Conservation (phyloP, 2,888 invertebrate genomes). For the Mythimna vitellina region DNA sequence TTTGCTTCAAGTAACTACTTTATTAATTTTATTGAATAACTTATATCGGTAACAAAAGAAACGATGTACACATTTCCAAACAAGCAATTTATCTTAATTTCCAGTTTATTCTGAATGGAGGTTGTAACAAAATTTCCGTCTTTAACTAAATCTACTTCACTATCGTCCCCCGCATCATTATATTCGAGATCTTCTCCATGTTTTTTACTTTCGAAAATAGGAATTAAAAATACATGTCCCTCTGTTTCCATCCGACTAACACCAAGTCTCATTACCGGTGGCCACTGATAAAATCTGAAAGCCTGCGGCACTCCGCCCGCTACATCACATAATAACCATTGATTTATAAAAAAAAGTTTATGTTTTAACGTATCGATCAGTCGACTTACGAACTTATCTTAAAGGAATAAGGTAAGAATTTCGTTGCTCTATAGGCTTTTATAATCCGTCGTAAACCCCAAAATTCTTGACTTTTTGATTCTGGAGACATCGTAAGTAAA, state of each 20-base stretch:
- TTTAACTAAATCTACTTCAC: slow-evolving; percentile 37
- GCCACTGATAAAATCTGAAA: slow-evolving; percentile 81
- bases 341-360: slow-evolving; percentile 68
- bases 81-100: slow-evolving; percentile 18
- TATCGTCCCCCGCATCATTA: slow-evolving; percentile 54
- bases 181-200: slow-evolving; percentile 49
- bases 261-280: slow-evolving; percentile 85
- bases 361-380: slow-evolving; percentile 35
- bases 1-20: neutral
- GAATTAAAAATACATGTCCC: slow-evolving; percentile 76
- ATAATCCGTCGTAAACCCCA: slow-evolving; percentile 42
- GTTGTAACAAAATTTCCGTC: slow-evolving; percentile 8
- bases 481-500: slow-evolving; percentile 45
- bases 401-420: slow-evolving; percentile 21
- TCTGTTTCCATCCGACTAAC: slow-evolving; percentile 82
- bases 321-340: slow-evolving; percentile 74
- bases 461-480: slow-evolving; percentile 50
- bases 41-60: neutral
- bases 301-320: slow-evolving; percentile 72
- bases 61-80: slow-evolving; percentile 1
- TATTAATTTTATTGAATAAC: neutral
- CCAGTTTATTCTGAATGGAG: neutral
- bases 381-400: slow-evolving; percentile 33
- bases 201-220: slow-evolving; percentile 69
- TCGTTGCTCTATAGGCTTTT: slow-evolving; percentile 2